phyloP scores from a whole-genome alignment of 2,797 vertebrate species.

The Oryzias sinensis region DNA sequence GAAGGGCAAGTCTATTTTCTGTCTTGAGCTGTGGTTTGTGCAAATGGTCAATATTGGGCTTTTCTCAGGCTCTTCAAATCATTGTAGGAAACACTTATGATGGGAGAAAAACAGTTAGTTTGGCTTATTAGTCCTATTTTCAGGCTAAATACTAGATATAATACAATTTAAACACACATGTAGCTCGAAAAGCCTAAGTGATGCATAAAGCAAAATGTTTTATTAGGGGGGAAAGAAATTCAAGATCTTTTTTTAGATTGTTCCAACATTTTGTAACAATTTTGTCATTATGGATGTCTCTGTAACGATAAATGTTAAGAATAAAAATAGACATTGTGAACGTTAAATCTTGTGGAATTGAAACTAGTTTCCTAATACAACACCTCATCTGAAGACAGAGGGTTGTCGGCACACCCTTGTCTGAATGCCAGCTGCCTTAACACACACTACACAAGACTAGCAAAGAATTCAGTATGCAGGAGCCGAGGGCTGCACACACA shows the following conservation, averaged over 20 bases:
- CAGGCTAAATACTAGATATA: too few relatives aligned
- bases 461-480: slow-evolving; percentile 65
- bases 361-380: slow-evolving; percentile 32
- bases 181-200: too few relatives aligned
- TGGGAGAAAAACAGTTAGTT: not conserved
- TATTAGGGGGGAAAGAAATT: not conserved
- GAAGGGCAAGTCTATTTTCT: slow-evolving; percentile 21
- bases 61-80: slow-evolving; percentile 12
- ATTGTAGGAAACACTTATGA: slow-evolving; percentile 9
- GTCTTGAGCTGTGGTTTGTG: slow-evolving; percentile 20
- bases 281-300: too few relatives aligned
- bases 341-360: slow-evolving; percentile 11
- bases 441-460: slow-evolving; percentile 50
- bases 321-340: not conserved
- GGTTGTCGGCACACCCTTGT: slow-evolving; percentile 56
- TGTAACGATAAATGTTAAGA: too few relatives aligned
- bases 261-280: not conserved
- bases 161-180: too few relatives aligned
- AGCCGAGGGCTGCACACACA: slow-evolving; percentile 39
- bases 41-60: not conserved
- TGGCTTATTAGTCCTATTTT: too few relatives aligned
- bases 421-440: slow-evolving; percentile 63
- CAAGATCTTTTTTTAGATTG: not conserved
- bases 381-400: slow-evolving; percentile 40
- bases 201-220: not conserved